Base-by-base conservation (phyloP, 1,140 invertebrate genomes). In the Frieseomelitta varia region DNA sequence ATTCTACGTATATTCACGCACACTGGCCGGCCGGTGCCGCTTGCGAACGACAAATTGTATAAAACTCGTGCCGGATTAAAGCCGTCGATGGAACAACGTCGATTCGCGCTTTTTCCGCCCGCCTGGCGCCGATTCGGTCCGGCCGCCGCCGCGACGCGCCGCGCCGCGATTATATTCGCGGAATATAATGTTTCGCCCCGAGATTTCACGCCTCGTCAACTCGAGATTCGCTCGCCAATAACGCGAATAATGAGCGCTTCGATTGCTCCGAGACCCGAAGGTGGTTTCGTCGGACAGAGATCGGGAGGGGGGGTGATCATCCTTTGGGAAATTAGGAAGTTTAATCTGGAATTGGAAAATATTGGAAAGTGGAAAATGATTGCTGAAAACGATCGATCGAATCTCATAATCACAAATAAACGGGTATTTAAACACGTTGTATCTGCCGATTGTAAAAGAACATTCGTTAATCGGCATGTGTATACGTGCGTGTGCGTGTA, bases 31-130 rank as follows among this genome's bases (percentile, higher is more conserved):
- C 24, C 71, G 51, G 67, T 47, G 74, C 55, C 81, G 88, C 84
- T 81, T 80, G 84, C 79, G 87, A 81, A 84, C 87, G 87, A 89
- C 87, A 89, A 90, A 90, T 90, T 90, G 87, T 82, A 85, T 89
- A 87, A 90, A 89, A 90, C 88, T 87, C 88, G 87, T 89, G 87
- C 81, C 82, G 81, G 88, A 89, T 90, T 90, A 90, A 90, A 88
- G 85, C 88, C 87, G 88, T 85, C 87, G 87, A 87, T 84, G 87
- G 81, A 85, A 89, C 87, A 88, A 88, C 88, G 88, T 86, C 87
- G 83, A 88, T 88, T 73, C 82, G 77, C 87, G 87, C 87, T 88
- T 88, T 88, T 88, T 88, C 87, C 86, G 65, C 85, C 80, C 76
- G 69, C 80, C 69, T 74, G 76, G 77, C 86, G 77, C 72, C 87